Conservation (phyloP, 2,113 vertebrate species). For the Diphyllodes magnificus region DNA sequence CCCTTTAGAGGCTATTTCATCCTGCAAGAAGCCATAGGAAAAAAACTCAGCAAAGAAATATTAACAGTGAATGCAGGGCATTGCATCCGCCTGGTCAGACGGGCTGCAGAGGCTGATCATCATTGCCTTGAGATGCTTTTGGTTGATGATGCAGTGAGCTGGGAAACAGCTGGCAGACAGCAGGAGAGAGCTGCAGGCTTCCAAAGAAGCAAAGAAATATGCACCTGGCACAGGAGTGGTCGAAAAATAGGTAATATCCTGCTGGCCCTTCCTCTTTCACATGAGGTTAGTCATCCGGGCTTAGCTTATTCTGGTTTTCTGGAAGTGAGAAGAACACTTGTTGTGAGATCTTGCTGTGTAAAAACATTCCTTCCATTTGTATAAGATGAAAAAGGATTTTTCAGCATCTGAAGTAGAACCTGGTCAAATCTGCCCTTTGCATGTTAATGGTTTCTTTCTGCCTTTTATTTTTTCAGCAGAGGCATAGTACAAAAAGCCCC, state of each 20-base stretch:
- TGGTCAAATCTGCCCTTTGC: neutral
- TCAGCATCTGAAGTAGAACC: neutral
- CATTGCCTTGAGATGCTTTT: conserved; percentile 64
- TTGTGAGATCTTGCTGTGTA: neutral
- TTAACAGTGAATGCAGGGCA: neutral
- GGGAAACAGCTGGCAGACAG: conserved; percentile 68
- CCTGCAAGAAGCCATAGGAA: neutral
- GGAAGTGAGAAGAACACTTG: neutral
- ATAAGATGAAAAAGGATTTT: neutral
- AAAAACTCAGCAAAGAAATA: neutral
- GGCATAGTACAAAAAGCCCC: neutral
- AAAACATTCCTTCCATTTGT: neutral
- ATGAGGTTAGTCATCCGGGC: conserved; percentile 24
- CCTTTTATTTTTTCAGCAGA: neutral
- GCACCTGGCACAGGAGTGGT: conserved; percentile 51
- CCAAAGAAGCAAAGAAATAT: conserved; percentile 58
- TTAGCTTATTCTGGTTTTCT: conserved; percentile 67
- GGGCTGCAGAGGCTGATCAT: neutral
- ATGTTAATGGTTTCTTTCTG: neutral
- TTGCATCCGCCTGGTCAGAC: neutral
- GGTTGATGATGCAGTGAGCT: conserved; percentile 62
- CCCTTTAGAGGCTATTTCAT: neutral
- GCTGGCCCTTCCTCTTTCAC: conserved; percentile 38
- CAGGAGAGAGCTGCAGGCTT: conserved; percentile 66
- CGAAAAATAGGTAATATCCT: conserved; percentile 59